Percentiles rank a stretch among this genome's conserved stretches.
phyloP scores from a whole-genome alignment of 2,888 invertebrate species.

The Oscheius onirici region DNA sequence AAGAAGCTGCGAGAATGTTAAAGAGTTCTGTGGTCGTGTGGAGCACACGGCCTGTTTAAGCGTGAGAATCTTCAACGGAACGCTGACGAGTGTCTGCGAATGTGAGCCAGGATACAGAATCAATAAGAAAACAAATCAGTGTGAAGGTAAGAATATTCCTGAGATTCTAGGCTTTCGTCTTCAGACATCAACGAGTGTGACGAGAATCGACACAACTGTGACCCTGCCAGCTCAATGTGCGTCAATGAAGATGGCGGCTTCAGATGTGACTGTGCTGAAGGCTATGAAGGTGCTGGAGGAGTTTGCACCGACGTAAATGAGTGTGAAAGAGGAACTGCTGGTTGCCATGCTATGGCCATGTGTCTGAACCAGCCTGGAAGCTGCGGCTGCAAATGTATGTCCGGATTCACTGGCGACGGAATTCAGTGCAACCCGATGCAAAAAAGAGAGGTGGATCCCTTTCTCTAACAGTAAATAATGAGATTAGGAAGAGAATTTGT shows the following conservation, averaged over 20 bases:
- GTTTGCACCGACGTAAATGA: conserved; percentile 63
- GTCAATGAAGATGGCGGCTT: conserved; percentile 89
- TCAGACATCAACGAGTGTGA: conserved; percentile 66
- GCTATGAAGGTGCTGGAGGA: conserved; percentile 83
- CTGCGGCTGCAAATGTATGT: conserved; percentile 85
- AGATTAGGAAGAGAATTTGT: conserved; percentile 37
- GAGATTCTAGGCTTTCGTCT: neutral
- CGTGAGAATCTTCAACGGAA: conserved; percentile 52
- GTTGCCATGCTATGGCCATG: conserved; percentile 58
- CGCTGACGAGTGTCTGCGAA: conserved; percentile 60
- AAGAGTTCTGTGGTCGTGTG: conserved; percentile 52
- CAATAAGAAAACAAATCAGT: conserved; percentile 42
- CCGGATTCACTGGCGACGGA: conserved; percentile 70
- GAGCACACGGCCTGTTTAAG: conserved; percentile 52
- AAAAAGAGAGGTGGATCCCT: conserved; percentile 5
- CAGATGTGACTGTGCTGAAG: conserved; percentile 85
- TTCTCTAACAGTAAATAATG: neutral
- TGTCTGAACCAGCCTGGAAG: conserved; percentile 72
- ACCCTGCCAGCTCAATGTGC: conserved; percentile 79
- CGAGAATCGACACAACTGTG: conserved; percentile 65
- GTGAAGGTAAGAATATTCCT: conserved; percentile 41
- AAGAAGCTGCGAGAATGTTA: conserved; percentile 54
- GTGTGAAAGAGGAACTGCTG: conserved; percentile 56
- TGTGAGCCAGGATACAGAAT: conserved; percentile 59
- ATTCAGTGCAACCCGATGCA: conserved; percentile 48